Evolutionary conservation across 1,140 invertebrate genomes (phyloP).

Genomic region (Camponotus floridanus): DNA sequence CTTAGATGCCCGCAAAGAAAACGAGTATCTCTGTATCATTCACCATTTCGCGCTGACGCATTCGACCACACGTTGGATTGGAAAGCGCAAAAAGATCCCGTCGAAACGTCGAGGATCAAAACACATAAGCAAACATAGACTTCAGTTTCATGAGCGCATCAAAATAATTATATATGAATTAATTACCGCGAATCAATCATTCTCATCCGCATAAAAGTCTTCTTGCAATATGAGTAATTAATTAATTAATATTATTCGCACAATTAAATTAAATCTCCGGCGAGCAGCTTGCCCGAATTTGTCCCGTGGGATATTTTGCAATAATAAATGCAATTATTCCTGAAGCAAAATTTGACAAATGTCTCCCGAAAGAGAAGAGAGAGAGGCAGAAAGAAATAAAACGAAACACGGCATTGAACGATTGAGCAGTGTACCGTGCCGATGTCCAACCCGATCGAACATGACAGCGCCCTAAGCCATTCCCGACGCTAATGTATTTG

Average conservation of each 20-base stretch:
- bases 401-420: neutral
- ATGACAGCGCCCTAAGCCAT: slow-evolving; percentile 51
- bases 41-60: slow-evolving; percentile 23
- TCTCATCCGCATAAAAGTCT: neutral
- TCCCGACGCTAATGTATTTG: slow-evolving; percentile 67
- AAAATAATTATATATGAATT: slow-evolving; percentile 26
- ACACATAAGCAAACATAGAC: neutral
- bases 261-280: neutral
- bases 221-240: neutral
- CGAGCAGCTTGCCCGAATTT: neutral
- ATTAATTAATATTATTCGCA: neutral
- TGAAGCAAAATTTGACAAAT: neutral
- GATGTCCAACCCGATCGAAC: slow-evolving; percentile 41
- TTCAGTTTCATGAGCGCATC: neutral
- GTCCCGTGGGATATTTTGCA: neutral
- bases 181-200: neutral
- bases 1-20: slow-evolving; percentile 65
- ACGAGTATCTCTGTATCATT: slow-evolving; percentile 32
- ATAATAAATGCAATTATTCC: neutral
- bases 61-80: slow-evolving; percentile 25
- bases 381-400: slow-evolving; percentile 14
- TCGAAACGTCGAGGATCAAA: neutral
- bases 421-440: slow-evolving; percentile 36
- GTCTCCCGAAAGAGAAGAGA: neutral
- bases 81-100: slow-evolving; percentile 52